phyloP scores from a whole-genome alignment of 1,140 invertebrate species.

The Elymnias hypermnestra region DNA sequence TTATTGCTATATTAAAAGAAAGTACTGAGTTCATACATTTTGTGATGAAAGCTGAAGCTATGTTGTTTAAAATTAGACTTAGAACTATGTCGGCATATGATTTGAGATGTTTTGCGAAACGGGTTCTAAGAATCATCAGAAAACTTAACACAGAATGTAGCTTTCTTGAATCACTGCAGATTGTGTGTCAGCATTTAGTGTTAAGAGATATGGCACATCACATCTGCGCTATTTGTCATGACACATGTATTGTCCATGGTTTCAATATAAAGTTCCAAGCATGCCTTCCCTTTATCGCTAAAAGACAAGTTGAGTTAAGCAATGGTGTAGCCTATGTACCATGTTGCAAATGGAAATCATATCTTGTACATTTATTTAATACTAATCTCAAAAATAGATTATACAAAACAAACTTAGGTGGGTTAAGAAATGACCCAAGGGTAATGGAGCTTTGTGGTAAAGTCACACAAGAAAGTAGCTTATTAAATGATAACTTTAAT shows the following conservation, averaged over 20 bases:
- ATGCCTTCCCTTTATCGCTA: conserved; percentile 72
- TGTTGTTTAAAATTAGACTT: conserved; percentile 48
- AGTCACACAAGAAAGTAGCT: conserved; percentile 34
- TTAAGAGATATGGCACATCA: conserved; percentile 53
- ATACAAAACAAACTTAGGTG: conserved; percentile 37
- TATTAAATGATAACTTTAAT: conserved; percentile 19
- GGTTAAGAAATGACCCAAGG: conserved; percentile 61
- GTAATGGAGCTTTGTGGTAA: conserved; percentile 59
- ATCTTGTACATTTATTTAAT: conserved; percentile 70
- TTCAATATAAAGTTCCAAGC: conserved; percentile 73
- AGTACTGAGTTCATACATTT: conserved; percentile 38
- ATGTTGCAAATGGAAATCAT: conserved; percentile 77
- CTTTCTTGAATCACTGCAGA: conserved; percentile 33
- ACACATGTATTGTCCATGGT: conserved; percentile 34
- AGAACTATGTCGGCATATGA: conserved; percentile 41
- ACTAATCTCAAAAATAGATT: conserved; percentile 65
- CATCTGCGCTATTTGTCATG: conserved; percentile 34
- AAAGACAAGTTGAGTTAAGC: conserved; percentile 68
- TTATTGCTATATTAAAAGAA: conserved; percentile 39
- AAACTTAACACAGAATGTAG: conserved; percentile 30
- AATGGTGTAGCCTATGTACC: conserved; percentile 71
- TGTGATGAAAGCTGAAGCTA: conserved; percentile 42
- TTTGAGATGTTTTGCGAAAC: conserved; percentile 57
- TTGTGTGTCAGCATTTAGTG: conserved; percentile 44
- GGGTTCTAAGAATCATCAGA: conserved; percentile 45